A percentile compares a stretch with the other conserved stretches of the same genome.
These are phyloP conservation scores for Neotoxoptera formosana DNA, from an alignment of 1,140 invertebrate species.

Conservation along the genomic window DNA sequence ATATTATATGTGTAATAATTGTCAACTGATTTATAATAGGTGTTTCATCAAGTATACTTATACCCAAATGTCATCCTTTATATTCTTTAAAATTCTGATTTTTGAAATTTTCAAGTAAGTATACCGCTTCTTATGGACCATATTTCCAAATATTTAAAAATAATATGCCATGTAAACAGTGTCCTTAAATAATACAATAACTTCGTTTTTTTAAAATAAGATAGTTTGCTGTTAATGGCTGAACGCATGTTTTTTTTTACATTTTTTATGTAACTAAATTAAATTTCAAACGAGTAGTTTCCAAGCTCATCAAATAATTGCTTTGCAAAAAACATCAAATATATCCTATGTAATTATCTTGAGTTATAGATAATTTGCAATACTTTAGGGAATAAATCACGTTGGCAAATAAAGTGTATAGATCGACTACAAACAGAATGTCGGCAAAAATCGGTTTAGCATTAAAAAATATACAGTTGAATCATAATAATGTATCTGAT, in stretches of 20 bases:
- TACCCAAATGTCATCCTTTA: neutral
- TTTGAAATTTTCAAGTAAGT: neutral
- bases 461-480: neutral
- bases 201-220: no score
- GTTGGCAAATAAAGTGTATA: neutral
- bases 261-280: neutral
- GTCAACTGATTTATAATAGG: neutral
- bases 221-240: no score
- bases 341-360: neutral
- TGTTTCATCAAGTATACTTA: neutral
- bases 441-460: neutral
- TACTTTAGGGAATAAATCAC: neutral
- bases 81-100: neutral
- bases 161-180: no score
- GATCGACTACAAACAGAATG: neutral
- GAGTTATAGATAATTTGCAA: neutral
- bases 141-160: no score
- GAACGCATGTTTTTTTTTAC: no score
- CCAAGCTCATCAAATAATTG: neutral
- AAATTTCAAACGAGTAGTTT: neutral
- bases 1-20: neutral
- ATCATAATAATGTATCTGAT: neutral
- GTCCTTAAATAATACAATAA: no score
- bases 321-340: no score
- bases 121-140: no score